These are phyloP conservation scores for Esox niger DNA, from an alignment of 2,113 vertebrate genomes.

Conservation along the genomic window DNA sequence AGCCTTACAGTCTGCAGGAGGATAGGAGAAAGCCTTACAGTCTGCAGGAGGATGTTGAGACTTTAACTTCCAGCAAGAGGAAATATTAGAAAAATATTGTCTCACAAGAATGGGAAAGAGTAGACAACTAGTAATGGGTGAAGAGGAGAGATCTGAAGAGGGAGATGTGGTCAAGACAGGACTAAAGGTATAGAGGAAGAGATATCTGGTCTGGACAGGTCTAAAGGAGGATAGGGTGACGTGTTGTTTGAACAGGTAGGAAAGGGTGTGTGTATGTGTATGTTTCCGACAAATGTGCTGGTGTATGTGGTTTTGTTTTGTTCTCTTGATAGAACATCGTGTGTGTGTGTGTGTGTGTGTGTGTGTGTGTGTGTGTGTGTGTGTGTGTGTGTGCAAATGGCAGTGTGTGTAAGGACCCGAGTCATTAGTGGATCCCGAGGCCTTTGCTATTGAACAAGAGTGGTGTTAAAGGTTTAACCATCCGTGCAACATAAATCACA, in stretches of 20 bases:
- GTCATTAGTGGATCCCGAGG: conserved; percentile 7
- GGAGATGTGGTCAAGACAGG: not conserved
- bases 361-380: conserved; percentile 8
- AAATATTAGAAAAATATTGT: not conserved
- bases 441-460: conserved; percentile 1
- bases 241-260: too few species aligned
- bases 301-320: not conserved
- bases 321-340: too few species aligned
- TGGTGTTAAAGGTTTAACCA: conserved; percentile 24
- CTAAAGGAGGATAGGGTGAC: too few species aligned
- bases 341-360: not conserved
- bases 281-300: not conserved
- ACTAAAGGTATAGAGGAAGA: not conserved
- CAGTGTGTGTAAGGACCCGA: not conserved
- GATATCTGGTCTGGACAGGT: too few species aligned
- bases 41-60: too few species aligned
- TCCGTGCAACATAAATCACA: conserved; percentile 27
- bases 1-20: too few species aligned
- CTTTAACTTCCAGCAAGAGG: not conserved
- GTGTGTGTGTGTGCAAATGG: not conserved
- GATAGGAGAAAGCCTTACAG: too few species aligned
- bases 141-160: not conserved
- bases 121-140: too few species aligned
- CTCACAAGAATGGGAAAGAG: too few species aligned
- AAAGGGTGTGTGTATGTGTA: not conserved